Base-by-base conservation (phyloP, 1,140 invertebrate genomes). In the Episyrphus balteatus region DNA sequence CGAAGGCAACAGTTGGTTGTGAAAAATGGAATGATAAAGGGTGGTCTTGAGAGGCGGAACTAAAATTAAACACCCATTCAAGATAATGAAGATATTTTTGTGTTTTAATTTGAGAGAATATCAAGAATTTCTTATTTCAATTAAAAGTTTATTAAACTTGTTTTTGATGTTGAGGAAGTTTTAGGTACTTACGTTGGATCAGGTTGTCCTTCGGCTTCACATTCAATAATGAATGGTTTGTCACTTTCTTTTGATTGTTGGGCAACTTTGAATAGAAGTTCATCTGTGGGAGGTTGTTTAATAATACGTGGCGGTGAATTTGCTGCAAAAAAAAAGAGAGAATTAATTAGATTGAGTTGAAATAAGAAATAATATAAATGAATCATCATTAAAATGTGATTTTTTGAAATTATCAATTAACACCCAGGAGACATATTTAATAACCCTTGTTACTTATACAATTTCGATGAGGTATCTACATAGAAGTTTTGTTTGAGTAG, bases 181-280 rank as follows among this genome's bases (percentile, higher is more conserved):
- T 44, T 17, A 48, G 14, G n/a, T 38, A 76, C 79, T 76, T 79
- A 91, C 86, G 78, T 84, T 38, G 89, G 88, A 46, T 82, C 81
- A 15, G 90, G 92, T 72, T 92, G 87, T 56, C 88, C 90, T 69
- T 89, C 86, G 13, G 92, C 91, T 71, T 94, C 90, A 61, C 92
- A 95, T 71, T 95, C 91, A 53, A 95, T 90, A 51, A 91, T 81
- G 71, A 95, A 93, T 39, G 91, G 91, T 71, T 91, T 92, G 66
- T 93, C 87, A 68, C 86, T 88, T 74, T 93, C 88, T 55, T 81
- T 83, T 36, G 74, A 73, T 53, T 77, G 77, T 59, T 83, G 78
- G 37, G 83, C 83, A 46, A 94, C 90, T 80, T 93, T 88, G 73
- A 92, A 95, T 37, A 94, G 75, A 52, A 89, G 73, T 72, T 93